A percentile compares a stretch with the other conserved stretches of the same genome.
Conservation (phyloP, 2,797 vertebrate genomes). For the Pantherophis vulpinus region DNA sequence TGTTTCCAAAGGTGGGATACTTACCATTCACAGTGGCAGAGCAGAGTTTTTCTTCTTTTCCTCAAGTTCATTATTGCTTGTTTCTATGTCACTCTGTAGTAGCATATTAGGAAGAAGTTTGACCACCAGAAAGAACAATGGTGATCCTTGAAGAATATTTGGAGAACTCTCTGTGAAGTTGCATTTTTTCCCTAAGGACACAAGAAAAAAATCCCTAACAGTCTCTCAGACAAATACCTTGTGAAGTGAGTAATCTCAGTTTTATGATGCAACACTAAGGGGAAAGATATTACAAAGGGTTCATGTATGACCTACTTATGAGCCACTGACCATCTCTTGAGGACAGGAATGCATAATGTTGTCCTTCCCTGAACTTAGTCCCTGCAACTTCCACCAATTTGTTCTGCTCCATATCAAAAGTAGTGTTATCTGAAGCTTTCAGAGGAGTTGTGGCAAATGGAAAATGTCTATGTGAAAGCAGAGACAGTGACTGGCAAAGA, state of each 20-base stretch:
- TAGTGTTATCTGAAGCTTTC: not conserved
- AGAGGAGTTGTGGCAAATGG: not conserved
- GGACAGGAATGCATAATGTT: not conserved
- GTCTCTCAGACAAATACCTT: not conserved
- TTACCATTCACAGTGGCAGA: not conserved
- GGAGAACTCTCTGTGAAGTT: not conserved
- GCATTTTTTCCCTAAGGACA: not conserved
- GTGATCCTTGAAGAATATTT: not conserved
- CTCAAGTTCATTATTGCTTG: not conserved
- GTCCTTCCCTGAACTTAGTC: not conserved
- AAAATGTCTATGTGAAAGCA: not conserved
- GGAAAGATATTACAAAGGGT: not conserved
- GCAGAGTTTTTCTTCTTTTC: not conserved
- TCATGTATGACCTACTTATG: not conserved
- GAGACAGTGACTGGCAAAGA: not conserved
- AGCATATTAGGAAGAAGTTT: not conserved
- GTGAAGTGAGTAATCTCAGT: not conserved
- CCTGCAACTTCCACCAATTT: not conserved
- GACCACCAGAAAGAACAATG: not conserved
- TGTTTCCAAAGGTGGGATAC: not conserved
- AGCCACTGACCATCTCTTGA: not conserved
- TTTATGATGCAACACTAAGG: not conserved
- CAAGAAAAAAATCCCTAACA: not conserved
- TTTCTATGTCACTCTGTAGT: not conserved
- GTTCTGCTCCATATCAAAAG: not conserved